Conservation (phyloP, 2,888 invertebrate species). For the Pyrocoelia pectoralis region DNA sequence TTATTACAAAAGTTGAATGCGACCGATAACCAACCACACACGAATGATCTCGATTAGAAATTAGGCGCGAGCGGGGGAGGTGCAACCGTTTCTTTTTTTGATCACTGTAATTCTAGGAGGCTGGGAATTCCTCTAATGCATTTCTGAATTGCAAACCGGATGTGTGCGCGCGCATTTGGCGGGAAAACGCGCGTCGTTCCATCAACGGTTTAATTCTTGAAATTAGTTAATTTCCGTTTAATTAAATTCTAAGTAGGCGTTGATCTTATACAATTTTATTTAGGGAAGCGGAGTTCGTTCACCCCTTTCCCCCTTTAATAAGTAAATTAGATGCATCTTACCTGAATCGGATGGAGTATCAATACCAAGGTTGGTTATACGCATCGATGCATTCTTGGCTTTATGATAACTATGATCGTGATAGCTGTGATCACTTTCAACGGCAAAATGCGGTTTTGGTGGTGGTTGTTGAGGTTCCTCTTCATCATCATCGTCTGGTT, state of each 20-base stretch:
- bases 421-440: constrained; percentile 10
- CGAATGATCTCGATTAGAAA: constrained; percentile 12
- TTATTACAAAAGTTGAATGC: neutral
- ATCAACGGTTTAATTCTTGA: neutral
- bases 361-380: constrained; percentile 75
- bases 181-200: constrained; percentile 44
- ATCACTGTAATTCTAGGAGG: constrained; percentile 7
- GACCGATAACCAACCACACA: neutral
- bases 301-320: no score
- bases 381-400: constrained; percentile 62
- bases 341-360: constrained; percentile 93
- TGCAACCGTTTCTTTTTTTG: neutral
- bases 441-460: constrained; percentile 14
- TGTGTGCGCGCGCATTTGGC: constrained; percentile 34
- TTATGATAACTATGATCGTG: constrained; percentile 76
- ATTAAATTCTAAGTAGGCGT: constrained; percentile 17
- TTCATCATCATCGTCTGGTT: constrained; percentile 26
- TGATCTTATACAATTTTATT: constrained; percentile 9
- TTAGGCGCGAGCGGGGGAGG: neutral
- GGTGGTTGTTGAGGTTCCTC: no score
- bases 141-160: constrained; percentile 21
- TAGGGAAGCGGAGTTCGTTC: neutral
- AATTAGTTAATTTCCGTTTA: neutral
- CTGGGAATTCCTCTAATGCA: constrained; percentile 24
- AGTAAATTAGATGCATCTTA: constrained; percentile 60